Conservation (phyloP, 2,113 vertebrate genomes). For the Tyrannus savana region DNA sequence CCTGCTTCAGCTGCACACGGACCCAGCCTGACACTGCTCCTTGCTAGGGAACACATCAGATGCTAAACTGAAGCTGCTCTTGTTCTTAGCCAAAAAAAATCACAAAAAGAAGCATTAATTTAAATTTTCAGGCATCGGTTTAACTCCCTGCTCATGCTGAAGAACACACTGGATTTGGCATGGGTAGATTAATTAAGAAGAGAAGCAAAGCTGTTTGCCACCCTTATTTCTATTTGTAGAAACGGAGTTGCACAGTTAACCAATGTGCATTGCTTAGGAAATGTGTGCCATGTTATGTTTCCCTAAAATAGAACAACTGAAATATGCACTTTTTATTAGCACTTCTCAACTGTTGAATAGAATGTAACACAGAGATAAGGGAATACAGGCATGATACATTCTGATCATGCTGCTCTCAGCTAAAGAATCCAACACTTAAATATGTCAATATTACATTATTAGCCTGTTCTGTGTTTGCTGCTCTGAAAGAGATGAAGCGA, state of each 20-base stretch:
- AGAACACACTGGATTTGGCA: neutral
- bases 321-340: slow-evolving; percentile 37
- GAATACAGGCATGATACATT: neutral
- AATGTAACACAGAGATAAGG: neutral
- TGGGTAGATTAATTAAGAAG: neutral
- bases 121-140: neutral
- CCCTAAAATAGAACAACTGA: slow-evolving; percentile 31
- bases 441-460: neutral
- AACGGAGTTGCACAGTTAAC: neutral
- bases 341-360: slow-evolving; percentile 9
- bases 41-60: neutral
- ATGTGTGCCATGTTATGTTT: slow-evolving; percentile 3
- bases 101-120: neutral
- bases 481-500: neutral
- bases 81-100: slow-evolving; percentile 11
- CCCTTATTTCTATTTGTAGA: slow-evolving; percentile 11
- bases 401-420: neutral
- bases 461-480: slow-evolving; percentile 9
- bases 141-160: neutral
- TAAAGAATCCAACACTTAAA: slow-evolving; percentile 4
- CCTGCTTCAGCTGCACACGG: neutral
- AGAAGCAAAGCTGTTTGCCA: neutral
- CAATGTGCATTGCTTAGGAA: neutral
- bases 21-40: neutral
- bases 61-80: neutral